phyloP scores from a whole-genome alignment of 1,140 invertebrate genomes.

The Drosophila busckii region DNA sequence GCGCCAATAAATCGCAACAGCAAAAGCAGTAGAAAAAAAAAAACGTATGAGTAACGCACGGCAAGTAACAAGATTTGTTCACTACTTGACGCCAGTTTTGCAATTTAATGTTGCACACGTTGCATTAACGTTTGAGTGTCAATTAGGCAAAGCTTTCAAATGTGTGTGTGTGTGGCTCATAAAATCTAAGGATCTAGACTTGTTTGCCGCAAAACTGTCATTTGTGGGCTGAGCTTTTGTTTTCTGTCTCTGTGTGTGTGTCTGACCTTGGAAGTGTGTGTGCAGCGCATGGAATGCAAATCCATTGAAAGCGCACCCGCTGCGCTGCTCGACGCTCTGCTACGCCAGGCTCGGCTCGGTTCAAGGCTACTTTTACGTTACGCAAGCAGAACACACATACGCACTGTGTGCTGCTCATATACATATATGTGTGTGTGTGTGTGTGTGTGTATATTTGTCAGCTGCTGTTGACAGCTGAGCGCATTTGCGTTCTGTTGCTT shows the following conservation, averaged over 20 bases:
- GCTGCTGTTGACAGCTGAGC: constrained; percentile 19
- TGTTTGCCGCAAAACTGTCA: constrained; percentile 5
- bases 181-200: background rate
- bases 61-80: constrained; percentile 13
- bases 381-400: constrained; percentile 50
- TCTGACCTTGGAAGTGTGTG: constrained; percentile 19
- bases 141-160: constrained; percentile 30
- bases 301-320: constrained; percentile 76
- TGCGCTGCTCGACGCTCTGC: too few relatives aligned
- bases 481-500: constrained; percentile 11
- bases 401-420: constrained; percentile 23
- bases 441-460: constrained; percentile 53
- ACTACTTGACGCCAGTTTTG: constrained; percentile 2
- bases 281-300: constrained; percentile 59
- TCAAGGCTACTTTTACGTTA: constrained; percentile 76
- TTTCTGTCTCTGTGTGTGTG: background rate
- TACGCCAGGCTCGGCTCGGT: constrained; percentile 72
- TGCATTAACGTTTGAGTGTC: constrained; percentile 18
- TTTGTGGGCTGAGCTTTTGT: constrained; percentile 25
- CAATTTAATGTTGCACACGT: background rate
- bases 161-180: background rate
- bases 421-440: constrained; percentile 12
- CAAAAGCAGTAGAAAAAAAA: too few relatives aligned
- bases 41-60: too few relatives aligned
- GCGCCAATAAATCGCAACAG: constrained; percentile 5